A percentile compares a stretch with the other conserved stretches of the same genome.
These are phyloP conservation scores for Perithous albicinctus DNA, from an alignment of 2,888 invertebrate species.

Conservation along the genomic window DNA sequence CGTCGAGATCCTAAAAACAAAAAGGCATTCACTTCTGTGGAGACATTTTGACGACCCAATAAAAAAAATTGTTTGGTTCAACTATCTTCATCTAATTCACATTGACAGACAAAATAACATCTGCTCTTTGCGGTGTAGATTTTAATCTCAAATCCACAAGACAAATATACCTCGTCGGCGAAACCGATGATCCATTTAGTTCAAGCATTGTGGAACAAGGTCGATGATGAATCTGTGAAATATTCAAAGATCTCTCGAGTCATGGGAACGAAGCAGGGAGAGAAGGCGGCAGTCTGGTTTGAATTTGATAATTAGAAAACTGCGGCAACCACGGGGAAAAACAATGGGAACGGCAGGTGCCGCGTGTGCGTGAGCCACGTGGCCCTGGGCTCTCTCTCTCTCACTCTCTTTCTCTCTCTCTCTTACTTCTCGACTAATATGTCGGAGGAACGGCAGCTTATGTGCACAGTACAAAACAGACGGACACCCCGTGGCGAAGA, in stretches of 20 bases:
- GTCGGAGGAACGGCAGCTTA: slow-evolving; percentile 16
- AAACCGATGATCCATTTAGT: slow-evolving; percentile 18
- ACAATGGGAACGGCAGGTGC: slow-evolving; percentile 53
- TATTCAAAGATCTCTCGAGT: slow-evolving; percentile 9
- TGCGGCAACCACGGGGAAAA: slow-evolving; percentile 8
- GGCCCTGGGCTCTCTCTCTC: slow-evolving; percentile 22
- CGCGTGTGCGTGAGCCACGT: slow-evolving; percentile 42
- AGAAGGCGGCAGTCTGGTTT: background rate
- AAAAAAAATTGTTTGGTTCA: background rate
- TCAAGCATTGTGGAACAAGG: background rate
- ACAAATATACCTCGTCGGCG: background rate
- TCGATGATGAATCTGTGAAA: slow-evolving; percentile 26
- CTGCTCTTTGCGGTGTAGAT: background rate
- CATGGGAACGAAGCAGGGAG: slow-evolving; percentile 17
- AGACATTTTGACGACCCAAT: background rate
- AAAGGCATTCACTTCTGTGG: background rate
- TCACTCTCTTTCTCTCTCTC: too few species aligned
- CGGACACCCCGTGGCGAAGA: slow-evolving; percentile 44
- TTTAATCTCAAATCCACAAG: background rate
- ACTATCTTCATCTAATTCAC: background rate
- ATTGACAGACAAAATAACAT: background rate
- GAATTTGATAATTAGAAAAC: slow-evolving; percentile 35
- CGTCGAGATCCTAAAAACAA: background rate
- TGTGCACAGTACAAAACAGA: slow-evolving; percentile 49
- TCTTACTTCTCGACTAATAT: slow-evolving; percentile 23